Evolutionary conservation across 1,140 invertebrate genomes (phyloP).

Genomic region (Adoxophyes honmai): DNA sequence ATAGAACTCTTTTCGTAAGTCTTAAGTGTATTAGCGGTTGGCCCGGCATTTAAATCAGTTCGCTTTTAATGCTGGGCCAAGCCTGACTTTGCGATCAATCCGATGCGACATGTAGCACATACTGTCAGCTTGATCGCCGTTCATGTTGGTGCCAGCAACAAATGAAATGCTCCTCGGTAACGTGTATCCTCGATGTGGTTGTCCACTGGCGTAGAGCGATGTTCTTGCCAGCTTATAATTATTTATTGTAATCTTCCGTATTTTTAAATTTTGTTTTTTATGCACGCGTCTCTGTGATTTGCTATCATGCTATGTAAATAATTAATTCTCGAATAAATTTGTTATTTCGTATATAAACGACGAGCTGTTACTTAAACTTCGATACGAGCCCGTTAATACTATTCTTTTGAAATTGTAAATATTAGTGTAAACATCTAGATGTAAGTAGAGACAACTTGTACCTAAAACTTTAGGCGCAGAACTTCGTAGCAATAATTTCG

Average conservation of each 20-base stretch:
- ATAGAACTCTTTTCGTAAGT: not conserved
- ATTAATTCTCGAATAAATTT: conserved; percentile 62
- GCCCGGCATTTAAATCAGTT: conserved; percentile 6
- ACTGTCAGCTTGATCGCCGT: not conserved
- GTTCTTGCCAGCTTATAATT: conserved; percentile 52
- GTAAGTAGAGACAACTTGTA: conserved; percentile 73
- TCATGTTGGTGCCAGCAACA: conserved; percentile 1
- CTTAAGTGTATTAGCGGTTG: not conserved
- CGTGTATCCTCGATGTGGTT: not conserved
- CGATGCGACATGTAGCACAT: not conserved
- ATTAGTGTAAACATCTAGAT: conserved; percentile 59
- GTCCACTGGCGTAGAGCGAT: not conserved
- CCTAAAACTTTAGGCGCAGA: conserved; percentile 63
- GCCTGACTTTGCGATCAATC: not conserved
- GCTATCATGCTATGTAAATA: conserved; percentile 70
- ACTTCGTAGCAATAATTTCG: conserved; percentile 71
- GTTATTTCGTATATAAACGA: conserved; percentile 73
- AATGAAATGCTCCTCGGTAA: not conserved
- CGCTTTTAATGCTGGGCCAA: not conserved
- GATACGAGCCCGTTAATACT: conserved; percentile 55
- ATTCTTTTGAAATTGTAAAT: conserved; percentile 68
- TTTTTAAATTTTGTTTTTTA: conserved; percentile 39
- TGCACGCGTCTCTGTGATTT: conserved; percentile 70
- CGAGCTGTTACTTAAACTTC: conserved; percentile 50
- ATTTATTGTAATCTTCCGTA: conserved; percentile 40